These are phyloP conservation scores for Argynnis bischoffii DNA, from an alignment of 2,888 invertebrate species.

Conservation along the genomic window DNA sequence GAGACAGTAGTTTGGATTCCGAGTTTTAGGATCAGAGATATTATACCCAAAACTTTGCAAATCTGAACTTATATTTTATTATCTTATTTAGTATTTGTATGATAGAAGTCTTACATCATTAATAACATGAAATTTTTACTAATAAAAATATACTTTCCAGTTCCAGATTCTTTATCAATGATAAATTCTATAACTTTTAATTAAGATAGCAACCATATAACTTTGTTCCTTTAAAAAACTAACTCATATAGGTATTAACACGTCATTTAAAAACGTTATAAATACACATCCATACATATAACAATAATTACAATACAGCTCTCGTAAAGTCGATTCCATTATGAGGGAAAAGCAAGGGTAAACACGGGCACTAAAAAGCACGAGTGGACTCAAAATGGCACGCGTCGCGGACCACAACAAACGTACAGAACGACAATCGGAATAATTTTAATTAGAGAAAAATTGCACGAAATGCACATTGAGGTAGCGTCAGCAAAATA, in stretches of 20 bases:
- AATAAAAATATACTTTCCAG: too few relatives aligned
- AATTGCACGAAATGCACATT: slow-evolving; percentile 74
- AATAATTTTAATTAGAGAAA: slow-evolving; percentile 82
- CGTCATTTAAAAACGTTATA: not conserved
- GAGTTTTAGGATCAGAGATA: slow-evolving; percentile 8
- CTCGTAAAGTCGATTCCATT: slow-evolving; percentile 59
- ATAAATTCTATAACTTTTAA: too few relatives aligned
- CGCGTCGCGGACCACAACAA: slow-evolving; percentile 78
- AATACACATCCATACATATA: slow-evolving; percentile 19
- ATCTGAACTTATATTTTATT: not conserved
- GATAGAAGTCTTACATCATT: too few relatives aligned
- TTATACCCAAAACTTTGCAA: not conserved
- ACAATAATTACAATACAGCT: slow-evolving; percentile 27
- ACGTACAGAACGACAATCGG: slow-evolving; percentile 78
- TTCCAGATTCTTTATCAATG: too few relatives aligned
- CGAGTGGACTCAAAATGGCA: slow-evolving; percentile 72
- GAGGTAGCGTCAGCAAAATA: slow-evolving; percentile 49
- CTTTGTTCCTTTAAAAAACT: not conserved
- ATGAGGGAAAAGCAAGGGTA: slow-evolving; percentile 67
- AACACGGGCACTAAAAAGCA: slow-evolving; percentile 79
- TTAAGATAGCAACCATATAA: too few relatives aligned
- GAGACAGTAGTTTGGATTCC: not conserved
- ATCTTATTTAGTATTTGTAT: too few relatives aligned
- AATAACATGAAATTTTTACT: too few relatives aligned
- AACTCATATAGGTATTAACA: slow-evolving; percentile 1